These are phyloP conservation scores for Artibeus jamaicensis DNA, from an alignment of 2,797 vertebrate genomes.

Conservation along the genomic window DNA sequence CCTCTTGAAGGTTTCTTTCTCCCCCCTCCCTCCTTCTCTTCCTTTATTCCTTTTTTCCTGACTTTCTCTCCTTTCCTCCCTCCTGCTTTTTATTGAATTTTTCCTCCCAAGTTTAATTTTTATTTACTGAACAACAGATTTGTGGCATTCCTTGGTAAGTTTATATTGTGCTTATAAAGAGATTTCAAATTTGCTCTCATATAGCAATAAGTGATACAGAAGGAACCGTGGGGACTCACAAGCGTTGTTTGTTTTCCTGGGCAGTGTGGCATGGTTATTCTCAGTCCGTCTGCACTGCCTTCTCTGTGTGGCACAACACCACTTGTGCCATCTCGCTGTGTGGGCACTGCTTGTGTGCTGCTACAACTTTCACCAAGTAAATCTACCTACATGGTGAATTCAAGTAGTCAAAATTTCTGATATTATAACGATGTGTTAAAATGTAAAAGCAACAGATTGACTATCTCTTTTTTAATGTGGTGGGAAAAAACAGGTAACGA, in stretches of 20 bases:
- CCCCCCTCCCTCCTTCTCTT: too few relatives aligned
- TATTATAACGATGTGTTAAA: neutral
- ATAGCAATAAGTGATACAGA: neutral
- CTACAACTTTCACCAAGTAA: neutral
- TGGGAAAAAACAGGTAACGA: neutral
- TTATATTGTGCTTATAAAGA: neutral
- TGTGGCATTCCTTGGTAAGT: neutral
- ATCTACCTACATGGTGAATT: neutral
- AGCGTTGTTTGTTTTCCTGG: neutral
- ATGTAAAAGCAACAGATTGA: neutral
- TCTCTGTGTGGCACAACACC: too few relatives aligned
- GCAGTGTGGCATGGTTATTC: neutral
- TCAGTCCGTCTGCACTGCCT: neutral
- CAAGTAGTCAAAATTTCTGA: neutral
- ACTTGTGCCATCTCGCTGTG: too few relatives aligned
- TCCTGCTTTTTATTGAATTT: neutral
- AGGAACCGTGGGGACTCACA: neutral
- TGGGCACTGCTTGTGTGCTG: neutral
- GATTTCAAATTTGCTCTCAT: neutral
- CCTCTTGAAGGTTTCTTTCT: neutral
- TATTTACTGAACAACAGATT: neutral
- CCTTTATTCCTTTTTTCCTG: neutral
- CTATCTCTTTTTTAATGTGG: neutral
- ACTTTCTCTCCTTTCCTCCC: accelerated
- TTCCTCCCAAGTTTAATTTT: neutral